Evolutionary conservation across 1,140 invertebrate species (phyloP).

Genomic region (Bombus polaris): DNA sequence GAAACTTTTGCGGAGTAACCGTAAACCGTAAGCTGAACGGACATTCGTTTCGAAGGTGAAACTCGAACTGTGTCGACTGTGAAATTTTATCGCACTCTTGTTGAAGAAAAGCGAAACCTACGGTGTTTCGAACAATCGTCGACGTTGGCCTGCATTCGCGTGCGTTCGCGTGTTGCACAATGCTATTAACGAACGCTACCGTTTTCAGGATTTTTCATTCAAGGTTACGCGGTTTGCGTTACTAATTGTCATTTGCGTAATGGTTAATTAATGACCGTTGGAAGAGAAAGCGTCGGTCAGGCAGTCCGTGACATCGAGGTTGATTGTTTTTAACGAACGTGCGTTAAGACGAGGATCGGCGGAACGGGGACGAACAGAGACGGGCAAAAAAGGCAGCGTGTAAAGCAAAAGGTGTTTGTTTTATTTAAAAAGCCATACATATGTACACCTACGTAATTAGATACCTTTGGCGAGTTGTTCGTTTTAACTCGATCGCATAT

Average conservation of each 20-base stretch:
- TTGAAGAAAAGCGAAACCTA: background rate
- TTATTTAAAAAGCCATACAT: too few relatives aligned
- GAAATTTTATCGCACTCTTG: background rate
- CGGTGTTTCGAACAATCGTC: background rate
- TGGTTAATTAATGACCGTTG: background rate
- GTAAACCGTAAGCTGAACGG: too few relatives aligned
- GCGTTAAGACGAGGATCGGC: too few relatives aligned
- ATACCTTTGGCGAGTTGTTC: too few relatives aligned
- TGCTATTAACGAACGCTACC: constrained; percentile 1
- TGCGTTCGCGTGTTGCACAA: background rate
- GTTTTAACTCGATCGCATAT: too few relatives aligned
- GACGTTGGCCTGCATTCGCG: background rate
- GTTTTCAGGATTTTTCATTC: background rate
- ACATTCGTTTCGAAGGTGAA: constrained; percentile 29
- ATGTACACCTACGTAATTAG: too few relatives aligned
- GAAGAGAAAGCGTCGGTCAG: background rate
- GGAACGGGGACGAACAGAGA: too few relatives aligned
- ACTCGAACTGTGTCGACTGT: constrained; percentile 15
- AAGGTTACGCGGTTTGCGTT: background rate
- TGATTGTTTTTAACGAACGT: background rate
- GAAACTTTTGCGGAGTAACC: too few relatives aligned
- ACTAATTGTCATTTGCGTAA: background rate
- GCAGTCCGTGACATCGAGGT: background rate
- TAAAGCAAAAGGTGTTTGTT: too few relatives aligned
- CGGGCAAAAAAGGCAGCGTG: too few relatives aligned